These are phyloP conservation scores for Atlantisia rogersi DNA, from an alignment of 2,113 vertebrate species.

Conservation along the genomic window DNA sequence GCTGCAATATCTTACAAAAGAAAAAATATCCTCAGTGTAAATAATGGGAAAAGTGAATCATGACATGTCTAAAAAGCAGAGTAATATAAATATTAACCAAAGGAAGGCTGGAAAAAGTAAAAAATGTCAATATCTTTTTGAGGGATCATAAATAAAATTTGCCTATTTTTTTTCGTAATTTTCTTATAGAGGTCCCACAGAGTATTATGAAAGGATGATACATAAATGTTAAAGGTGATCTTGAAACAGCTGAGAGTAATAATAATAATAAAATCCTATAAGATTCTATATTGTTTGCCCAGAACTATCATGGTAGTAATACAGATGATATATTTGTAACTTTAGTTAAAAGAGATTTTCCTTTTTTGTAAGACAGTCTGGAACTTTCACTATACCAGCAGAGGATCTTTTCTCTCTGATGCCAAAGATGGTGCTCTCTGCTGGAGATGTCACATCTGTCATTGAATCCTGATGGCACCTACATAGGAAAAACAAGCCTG, in stretches of 20 bases:
- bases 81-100: not conserved
- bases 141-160: not conserved
- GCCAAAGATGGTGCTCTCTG: not conserved
- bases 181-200: not conserved
- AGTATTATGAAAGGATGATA: not conserved
- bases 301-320: not conserved
- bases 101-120: not conserved
- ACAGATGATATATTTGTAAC: fast-evolving
- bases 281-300: not conserved
- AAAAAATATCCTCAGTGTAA: not conserved
- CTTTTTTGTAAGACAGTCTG: not conserved
- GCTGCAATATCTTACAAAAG: not conserved
- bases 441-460: not conserved
- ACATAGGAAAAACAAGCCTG: not conserved
- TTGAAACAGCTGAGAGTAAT: not conserved
- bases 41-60: not conserved
- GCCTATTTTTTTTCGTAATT: not conserved
- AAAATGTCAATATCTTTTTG: not conserved
- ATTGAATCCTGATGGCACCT: not conserved
- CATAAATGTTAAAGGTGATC: not conserved
- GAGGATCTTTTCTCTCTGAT: not conserved
- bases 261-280: not conserved
- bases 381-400: not conserved
- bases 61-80: not conserved
- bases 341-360: not conserved